A percentile compares a stretch with the other conserved stretches of the same genome.
phyloP scores from a whole-genome alignment of 2,113 vertebrate genomes.

The Catharus bicknelli region DNA sequence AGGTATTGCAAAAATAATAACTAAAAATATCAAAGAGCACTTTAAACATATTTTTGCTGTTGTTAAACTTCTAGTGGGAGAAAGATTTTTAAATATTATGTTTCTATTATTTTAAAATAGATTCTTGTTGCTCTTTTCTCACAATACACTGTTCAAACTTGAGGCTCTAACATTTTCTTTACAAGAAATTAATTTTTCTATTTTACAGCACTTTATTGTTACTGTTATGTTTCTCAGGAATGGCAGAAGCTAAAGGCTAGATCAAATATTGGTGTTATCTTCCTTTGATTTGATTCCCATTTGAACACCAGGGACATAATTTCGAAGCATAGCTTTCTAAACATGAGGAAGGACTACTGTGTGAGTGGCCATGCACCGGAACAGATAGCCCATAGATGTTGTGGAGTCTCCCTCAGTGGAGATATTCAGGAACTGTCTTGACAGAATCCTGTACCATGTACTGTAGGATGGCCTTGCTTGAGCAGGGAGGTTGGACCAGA shows the following conservation, averaged over 20 bases:
- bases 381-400: neutral
- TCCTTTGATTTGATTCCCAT: neutral
- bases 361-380: too few species aligned
- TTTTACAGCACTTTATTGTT: neutral
- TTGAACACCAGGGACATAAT: neutral
- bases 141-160: neutral
- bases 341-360: neutral
- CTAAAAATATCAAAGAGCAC: neutral
- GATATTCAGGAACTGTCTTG: neutral
- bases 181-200: neutral
- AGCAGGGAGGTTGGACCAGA: neutral
- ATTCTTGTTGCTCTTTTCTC: neutral
- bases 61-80: neutral
- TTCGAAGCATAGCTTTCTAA: neutral
- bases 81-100: neutral
- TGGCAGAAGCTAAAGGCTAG: neutral
- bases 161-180: neutral
- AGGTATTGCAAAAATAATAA: neutral
- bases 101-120: neutral
- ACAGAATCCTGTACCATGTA: neutral
- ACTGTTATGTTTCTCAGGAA: neutral
- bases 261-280: neutral
- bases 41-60: neutral
- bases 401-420: neutral
- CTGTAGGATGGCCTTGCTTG: neutral